Evolutionary conservation across 2,113 vertebrate genomes (phyloP).

Genomic region (Scopus umbretta): DNA sequence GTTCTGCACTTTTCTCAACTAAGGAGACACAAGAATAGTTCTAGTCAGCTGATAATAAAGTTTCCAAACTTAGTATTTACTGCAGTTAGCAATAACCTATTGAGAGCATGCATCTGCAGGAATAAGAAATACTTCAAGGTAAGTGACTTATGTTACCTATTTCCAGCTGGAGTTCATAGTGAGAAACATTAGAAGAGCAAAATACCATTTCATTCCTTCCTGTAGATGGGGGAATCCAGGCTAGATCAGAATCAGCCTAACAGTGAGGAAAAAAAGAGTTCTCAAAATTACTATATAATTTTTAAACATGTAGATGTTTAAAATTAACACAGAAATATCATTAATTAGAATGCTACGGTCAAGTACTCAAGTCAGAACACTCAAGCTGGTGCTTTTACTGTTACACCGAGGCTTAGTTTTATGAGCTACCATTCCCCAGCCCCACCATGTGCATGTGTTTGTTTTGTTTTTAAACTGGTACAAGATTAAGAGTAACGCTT

Average conservation of each 20-base stretch:
- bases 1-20: not conserved
- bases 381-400: not conserved
- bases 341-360: not conserved
- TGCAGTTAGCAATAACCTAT: not conserved
- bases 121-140: not conserved
- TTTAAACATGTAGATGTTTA: not conserved
- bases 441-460: not conserved
- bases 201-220: slow-evolving; percentile 74
- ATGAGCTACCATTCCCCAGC: not conserved
- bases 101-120: not conserved
- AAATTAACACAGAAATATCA: not conserved
- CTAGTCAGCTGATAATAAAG: not conserved
- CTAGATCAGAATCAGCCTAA: slow-evolving; percentile 79
- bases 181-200: slow-evolving; percentile 79
- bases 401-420: not conserved
- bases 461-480: not conserved
- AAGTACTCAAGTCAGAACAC: not conserved
- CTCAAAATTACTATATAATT: not conserved
- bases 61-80: not conserved
- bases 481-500: not conserved
- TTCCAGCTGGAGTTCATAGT: slow-evolving; percentile 92
- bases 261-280: slow-evolving; percentile 1
- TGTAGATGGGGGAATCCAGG: slow-evolving; percentile 70
- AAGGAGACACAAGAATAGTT: not conserved
- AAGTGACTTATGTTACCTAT: slow-evolving; percentile 79